Evolutionary conservation across 2,888 invertebrate genomes (phyloP).

Genomic region (Rhorus exstirpatorius): DNA sequence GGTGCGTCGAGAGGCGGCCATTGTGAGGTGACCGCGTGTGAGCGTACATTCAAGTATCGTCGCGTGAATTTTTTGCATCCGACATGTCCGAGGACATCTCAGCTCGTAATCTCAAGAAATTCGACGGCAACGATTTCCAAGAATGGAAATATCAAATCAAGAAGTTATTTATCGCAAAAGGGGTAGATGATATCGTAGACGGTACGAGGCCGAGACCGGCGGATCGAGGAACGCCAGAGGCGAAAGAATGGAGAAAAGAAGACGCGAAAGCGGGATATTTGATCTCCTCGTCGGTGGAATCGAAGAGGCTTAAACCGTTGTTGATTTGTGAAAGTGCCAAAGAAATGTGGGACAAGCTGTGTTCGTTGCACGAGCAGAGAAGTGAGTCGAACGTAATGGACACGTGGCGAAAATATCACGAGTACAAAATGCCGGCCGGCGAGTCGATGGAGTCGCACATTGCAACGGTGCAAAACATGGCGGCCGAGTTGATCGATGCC

Average conservation of each 20-base stretch:
- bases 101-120: slow-evolving; percentile 47
- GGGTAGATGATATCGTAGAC: slow-evolving; percentile 57
- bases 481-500: slow-evolving; percentile 34
- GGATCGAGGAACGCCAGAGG: neutral
- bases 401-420: slow-evolving; percentile 55
- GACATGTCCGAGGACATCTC: slow-evolving; percentile 63
- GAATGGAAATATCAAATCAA: slow-evolving; percentile 60
- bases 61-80: slow-evolving; percentile 25
- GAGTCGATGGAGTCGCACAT: slow-evolving; percentile 59
- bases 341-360: slow-evolving; percentile 57
- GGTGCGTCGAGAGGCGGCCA: slow-evolving; percentile 22
- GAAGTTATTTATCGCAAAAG: slow-evolving; percentile 57
- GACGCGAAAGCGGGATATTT: slow-evolving; percentile 47
- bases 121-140: slow-evolving; percentile 63
- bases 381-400: slow-evolving; percentile 52
- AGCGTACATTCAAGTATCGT: neutral
- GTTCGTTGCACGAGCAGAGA: slow-evolving; percentile 53
- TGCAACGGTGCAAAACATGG: slow-evolving; percentile 59
- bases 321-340: slow-evolving; percentile 45
- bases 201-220: slow-evolving; percentile 47
- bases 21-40: slow-evolving; percentile 18
- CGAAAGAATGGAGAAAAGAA: slow-evolving; percentile 31
- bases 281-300: slow-evolving; percentile 44
- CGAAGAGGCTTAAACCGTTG: slow-evolving; percentile 30
- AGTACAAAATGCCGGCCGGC: slow-evolving; percentile 53